Percentiles rank a stretch among this genome's conserved stretches.
Evolutionary conservation across 2,113 vertebrate species (phyloP).

Genomic region (Montifringilla adamsi): DNA sequence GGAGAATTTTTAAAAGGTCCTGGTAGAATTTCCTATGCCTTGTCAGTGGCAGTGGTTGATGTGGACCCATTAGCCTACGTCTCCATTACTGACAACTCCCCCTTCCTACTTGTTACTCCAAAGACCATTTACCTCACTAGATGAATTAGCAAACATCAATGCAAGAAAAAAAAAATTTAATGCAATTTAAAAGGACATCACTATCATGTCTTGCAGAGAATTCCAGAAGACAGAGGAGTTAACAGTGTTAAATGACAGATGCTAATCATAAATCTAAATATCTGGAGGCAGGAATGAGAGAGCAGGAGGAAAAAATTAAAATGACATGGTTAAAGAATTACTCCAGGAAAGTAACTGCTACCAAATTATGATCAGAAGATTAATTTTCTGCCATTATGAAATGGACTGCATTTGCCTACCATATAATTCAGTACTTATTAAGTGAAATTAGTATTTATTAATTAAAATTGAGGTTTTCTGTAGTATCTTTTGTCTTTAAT

Average conservation of each 20-base stretch:
- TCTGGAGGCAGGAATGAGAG: neutral
- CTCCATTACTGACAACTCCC: neutral
- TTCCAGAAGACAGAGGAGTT: neutral
- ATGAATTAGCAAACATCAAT: neutral
- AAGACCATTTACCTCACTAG: neutral
- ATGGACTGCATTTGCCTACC: neutral
- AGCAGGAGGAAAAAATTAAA: neutral
- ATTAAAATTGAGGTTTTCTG: neutral
- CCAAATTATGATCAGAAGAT: neutral
- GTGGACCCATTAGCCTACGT: neutral
- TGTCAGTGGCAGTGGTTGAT: neutral
- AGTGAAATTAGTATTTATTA: neutral
- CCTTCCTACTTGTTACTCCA: neutral
- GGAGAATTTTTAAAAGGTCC: neutral
- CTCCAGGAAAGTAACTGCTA: neutral
- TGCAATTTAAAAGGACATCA: neutral
- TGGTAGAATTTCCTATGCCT: neutral
- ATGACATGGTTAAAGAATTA: neutral
- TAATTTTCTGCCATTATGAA: neutral
- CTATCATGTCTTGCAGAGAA: neutral
- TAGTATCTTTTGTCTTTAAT: neutral
- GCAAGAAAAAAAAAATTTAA: neutral
- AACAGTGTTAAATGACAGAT: neutral
- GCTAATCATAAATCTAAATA: neutral
- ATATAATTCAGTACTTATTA: neutral